A percentile compares a stretch with the other conserved stretches of the same genome.
Evolutionary conservation across 1,140 invertebrate genomes (phyloP).

Genomic region (Camponotus floridanus): DNA sequence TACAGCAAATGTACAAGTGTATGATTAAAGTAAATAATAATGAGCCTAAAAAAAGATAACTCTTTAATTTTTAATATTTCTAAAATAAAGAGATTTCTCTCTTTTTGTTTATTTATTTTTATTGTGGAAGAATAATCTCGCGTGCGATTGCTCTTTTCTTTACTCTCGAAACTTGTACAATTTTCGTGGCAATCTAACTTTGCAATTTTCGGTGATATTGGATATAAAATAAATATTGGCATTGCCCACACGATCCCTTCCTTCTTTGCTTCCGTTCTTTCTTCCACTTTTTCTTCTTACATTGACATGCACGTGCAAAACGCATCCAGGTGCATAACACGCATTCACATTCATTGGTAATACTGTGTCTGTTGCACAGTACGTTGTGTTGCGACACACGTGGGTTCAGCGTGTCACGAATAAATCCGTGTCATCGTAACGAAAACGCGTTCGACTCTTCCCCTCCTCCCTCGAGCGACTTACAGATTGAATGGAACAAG

Average conservation of each 20-base stretch:
- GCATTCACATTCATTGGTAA: not conserved
- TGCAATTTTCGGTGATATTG: conserved; percentile 44
- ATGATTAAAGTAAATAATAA: too few species aligned
- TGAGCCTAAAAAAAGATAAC: too few species aligned
- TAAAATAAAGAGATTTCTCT: not conserved
- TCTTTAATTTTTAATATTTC: not conserved
- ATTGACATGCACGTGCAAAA: conserved; percentile 18
- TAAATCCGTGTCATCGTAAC: not conserved
- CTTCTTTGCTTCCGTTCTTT: not conserved
- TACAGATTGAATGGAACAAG: not conserved
- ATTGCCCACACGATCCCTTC: not conserved
- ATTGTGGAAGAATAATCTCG: not conserved
- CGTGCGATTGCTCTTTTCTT: not conserved
- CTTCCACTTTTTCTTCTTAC: conserved; percentile 13
- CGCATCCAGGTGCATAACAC: conserved; percentile 12
- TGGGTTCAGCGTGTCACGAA: not conserved
- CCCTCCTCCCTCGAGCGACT: not conserved
- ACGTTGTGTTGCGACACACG: conserved; percentile 10
- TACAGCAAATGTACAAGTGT: too few species aligned
- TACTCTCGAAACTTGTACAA: not conserved
- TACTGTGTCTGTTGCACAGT: not conserved
- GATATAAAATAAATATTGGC: conserved; percentile 71
- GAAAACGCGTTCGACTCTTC: not conserved
- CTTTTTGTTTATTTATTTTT: not conserved
- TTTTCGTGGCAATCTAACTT: conserved; percentile 44